Conservation (phyloP, 2,888 invertebrate genomes). For the Operophtera brumata region DNA sequence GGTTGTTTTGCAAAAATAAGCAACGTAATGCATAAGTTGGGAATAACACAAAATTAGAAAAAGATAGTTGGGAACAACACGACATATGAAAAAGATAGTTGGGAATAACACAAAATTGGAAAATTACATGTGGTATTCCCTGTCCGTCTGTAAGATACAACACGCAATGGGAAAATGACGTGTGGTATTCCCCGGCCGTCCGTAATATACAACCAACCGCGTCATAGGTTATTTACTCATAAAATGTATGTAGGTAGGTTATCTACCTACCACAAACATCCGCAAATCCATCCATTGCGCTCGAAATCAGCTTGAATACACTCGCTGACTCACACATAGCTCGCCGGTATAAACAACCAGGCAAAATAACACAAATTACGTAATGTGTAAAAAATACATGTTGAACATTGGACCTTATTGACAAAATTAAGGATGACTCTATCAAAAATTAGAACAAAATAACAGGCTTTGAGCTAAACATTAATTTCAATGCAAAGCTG, state of each 20-base stretch:
- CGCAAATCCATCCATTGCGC: conserved; percentile 49
- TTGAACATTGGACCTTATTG: conserved; percentile 2
- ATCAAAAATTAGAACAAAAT: not conserved
- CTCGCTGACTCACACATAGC: conserved; percentile 52
- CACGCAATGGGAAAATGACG: conserved; percentile 36
- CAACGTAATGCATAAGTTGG: not conserved
- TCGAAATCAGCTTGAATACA: conserved; percentile 47
- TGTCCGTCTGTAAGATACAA: conserved; percentile 12
- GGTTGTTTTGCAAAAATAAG: not conserved
- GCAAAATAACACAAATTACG: conserved; percentile 41
- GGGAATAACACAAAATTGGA: not conserved
- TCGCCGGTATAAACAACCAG: conserved; percentile 46
- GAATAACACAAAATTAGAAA: not conserved
- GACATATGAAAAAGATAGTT: not conserved
- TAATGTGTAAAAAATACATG: conserved; percentile 31
- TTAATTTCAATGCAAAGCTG: too few relatives aligned
- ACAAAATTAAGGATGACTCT: conserved; percentile 1
- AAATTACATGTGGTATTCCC: not conserved
- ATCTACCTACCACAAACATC: too few relatives aligned
- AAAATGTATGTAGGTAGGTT: too few relatives aligned
- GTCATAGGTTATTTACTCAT: conserved; percentile 49
- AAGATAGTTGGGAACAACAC: conserved; percentile 7
- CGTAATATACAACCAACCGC: conserved; percentile 33
- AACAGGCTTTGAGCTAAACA: too few relatives aligned
- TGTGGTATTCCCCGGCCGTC: conserved; percentile 59